These are phyloP conservation scores for Pseudocheirus occidentalis DNA, from an alignment of 2,797 vertebrate species.

Conservation along the genomic window DNA sequence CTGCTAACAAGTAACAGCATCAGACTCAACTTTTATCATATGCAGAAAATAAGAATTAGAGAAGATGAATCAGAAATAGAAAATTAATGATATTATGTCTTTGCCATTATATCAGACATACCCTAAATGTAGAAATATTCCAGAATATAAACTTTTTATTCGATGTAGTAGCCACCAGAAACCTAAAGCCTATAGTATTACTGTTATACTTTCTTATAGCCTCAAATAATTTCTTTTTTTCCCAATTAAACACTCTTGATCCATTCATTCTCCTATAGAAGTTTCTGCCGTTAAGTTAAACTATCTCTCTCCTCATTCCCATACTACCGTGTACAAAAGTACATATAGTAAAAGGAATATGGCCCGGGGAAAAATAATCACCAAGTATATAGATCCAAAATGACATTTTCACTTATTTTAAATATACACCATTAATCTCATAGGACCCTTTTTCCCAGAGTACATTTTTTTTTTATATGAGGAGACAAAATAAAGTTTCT, in stretches of 20 bases:
- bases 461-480: constrained; percentile 11
- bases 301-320: constrained; percentile 37
- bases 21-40: constrained; percentile 69
- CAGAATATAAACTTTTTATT: constrained; percentile 34
- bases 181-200: constrained; percentile 32
- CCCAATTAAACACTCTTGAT: constrained; percentile 37
- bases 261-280: constrained; percentile 58
- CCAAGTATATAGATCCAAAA: constrained; percentile 1
- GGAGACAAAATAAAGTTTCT: constrained; percentile 32
- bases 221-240: constrained; percentile 18
- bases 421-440: constrained; percentile 31
- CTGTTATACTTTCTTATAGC: constrained; percentile 44
- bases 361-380: constrained; percentile 5
- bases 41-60: constrained; percentile 65
- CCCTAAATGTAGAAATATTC: constrained; percentile 50
- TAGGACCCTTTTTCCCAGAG: constrained; percentile 38
- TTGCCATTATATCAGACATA: constrained; percentile 44
- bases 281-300: constrained; percentile 55
- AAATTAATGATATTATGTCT: constrained; percentile 57
- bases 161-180: constrained; percentile 22
- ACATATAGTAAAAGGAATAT: constrained; percentile 46
- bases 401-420: constrained; percentile 53
- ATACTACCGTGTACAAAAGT: constrained; percentile 1
- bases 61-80: constrained; percentile 19
- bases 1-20: constrained; percentile 54